Evolutionary conservation across 2,888 invertebrate species (phyloP).

Genomic region (Dendrolimus pini): DNA sequence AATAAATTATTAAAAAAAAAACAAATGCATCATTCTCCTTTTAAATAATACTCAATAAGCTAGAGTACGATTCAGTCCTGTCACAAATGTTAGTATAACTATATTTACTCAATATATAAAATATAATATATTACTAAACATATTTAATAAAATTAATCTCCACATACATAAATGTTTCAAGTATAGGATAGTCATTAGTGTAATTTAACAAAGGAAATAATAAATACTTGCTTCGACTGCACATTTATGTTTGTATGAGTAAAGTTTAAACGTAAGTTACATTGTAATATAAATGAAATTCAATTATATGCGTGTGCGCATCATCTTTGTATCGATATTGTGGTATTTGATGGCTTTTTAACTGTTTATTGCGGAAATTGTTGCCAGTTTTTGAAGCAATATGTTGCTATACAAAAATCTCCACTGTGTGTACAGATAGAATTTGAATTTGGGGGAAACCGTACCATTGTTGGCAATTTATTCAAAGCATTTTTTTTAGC

Average conservation of each 20-base stretch:
- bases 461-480: too few relatives aligned
- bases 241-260: not conserved
- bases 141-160: slow-evolving; percentile 32
- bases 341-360: not conserved
- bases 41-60: not conserved
- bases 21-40: not conserved
- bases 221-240: too few relatives aligned
- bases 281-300: slow-evolving; percentile 7
- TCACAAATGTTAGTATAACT: slow-evolving; percentile 16
- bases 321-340: not conserved
- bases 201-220: not conserved
- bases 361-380: not conserved
- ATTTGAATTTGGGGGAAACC: not conserved
- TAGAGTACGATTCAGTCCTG: not conserved
- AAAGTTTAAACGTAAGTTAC: slow-evolving; percentile 3
- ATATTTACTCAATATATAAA: slow-evolving; percentile 33
- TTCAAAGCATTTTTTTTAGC: too few relatives aligned
- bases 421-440: not conserved
- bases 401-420: not conserved
- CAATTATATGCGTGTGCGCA: slow-evolving; percentile 4
- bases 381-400: not conserved
- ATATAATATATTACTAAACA: not conserved
- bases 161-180: slow-evolving; percentile 28
- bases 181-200: slow-evolving; percentile 8
- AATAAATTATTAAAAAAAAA: too few relatives aligned